phyloP scores from a whole-genome alignment of 2,888 invertebrate genomes.

The Polymixis lichenea region DNA sequence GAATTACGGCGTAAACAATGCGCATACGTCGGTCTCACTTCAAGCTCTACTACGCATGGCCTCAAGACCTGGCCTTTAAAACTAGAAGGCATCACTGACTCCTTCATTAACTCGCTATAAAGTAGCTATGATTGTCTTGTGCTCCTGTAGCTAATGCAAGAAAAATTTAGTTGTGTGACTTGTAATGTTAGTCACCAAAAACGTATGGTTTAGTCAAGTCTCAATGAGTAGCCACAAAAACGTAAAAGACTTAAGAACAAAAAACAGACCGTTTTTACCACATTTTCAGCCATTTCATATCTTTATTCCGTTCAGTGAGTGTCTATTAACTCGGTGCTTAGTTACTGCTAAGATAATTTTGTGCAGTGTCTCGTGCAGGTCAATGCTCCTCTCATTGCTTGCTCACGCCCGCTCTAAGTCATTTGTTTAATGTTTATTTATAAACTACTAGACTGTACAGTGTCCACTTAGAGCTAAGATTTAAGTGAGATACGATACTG shows the following conservation, averaged over 20 bases:
- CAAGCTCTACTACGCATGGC: conserved; percentile 52
- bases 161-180: background rate
- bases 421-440: conserved; percentile 60
- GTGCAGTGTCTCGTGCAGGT: conserved; percentile 49
- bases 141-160: background rate
- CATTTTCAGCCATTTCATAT: conserved; percentile 41
- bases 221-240: background rate
- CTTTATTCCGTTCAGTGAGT: conserved; percentile 48
- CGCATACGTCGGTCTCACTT: conserved; percentile 48
- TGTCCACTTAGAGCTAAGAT: conserved; percentile 19
- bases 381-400: conserved; percentile 41
- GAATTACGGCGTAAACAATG: conserved; percentile 21
- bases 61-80: conserved; percentile 48
- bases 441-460: conserved; percentile 46
- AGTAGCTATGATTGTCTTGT: background rate
- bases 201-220: background rate
- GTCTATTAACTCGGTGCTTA: conserved; percentile 18
- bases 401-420: conserved; percentile 34
- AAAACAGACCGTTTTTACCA: conserved; percentile 2
- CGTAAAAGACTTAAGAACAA: background rate
- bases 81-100: conserved; percentile 41
- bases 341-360: conserved; percentile 49
- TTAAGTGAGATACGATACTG: conserved; percentile 15
- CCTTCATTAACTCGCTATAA: conserved; percentile 12
- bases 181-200: background rate